Evolutionary conservation across 2,797 vertebrate species (phyloP), one percentile per base, ranked within the genome.

Genomic region (Mormyrus proboscirostris): DNA sequence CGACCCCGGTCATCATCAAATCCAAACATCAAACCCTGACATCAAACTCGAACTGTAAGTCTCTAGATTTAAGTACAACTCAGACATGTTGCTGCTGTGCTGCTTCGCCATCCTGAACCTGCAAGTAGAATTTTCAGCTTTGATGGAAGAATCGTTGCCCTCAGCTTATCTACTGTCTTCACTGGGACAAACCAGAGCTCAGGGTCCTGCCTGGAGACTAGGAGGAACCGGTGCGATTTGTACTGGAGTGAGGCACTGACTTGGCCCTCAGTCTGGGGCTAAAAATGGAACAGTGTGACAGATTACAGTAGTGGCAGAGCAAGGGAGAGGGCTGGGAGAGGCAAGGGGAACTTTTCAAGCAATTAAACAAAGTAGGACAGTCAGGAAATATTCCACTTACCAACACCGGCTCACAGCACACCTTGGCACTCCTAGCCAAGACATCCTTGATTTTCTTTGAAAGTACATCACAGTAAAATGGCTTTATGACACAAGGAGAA

Each of bases 321-420:
- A 57, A 29, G 50, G 38, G 49, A 33, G 51, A 33, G 51, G 51
- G 49, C 29, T 87, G 51, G 51, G 50, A 29, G 85, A 57, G 25
- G 53, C 29, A n/a, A 29, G 2, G 83, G 49, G 49, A 86, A 38
- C 29, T 87, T 87, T 57, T 87, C 22, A 33, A 87, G 50, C 25
- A 41, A 87, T 87, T 57, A 38, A 57, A 57, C 25, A 59, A 55
- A 87, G 84, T 55, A 86, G 85, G 85, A 41, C 51, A 57, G 25
- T 87, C 53, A 87, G 51, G 53, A 87, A 79, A 79, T 9, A 87
- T 55, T 57, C 50, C 84, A 33, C 7, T 86, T 33, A 29, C 5
- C 14, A 38, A 87, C 53, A 87, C 14, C 16, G 53, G 53, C 51
- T 84, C 47, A 19, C 16, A 41, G 19, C 51, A 57, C 51, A 53